These are phyloP conservation scores for Noctua comes DNA, from an alignment of 2,888 invertebrate genomes.

Conservation along the genomic window DNA sequence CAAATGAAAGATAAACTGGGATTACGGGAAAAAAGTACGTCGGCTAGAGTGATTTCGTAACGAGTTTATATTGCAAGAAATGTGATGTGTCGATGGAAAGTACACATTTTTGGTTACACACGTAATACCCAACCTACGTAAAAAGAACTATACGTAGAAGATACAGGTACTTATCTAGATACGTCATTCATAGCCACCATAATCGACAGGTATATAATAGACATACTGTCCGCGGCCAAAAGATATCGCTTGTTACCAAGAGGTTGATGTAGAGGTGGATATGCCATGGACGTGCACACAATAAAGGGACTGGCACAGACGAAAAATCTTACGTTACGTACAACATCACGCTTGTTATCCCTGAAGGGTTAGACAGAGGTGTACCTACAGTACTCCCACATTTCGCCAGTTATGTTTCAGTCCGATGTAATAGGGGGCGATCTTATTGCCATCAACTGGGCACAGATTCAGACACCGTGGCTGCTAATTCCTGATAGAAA, in stretches of 20 bases:
- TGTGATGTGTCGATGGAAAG: slow-evolving; percentile 39
- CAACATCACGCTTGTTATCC: not conserved
- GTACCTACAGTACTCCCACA: not conserved
- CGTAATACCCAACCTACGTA: slow-evolving; percentile 21
- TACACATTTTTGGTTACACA: slow-evolving; percentile 24
- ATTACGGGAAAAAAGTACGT: slow-evolving; percentile 37
- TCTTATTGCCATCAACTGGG: not conserved
- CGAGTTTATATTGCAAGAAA: slow-evolving; percentile 33
- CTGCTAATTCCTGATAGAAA: not conserved
- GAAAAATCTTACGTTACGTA: not conserved
- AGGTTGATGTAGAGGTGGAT: not conserved
- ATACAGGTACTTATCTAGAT: not conserved
- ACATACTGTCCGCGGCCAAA: not conserved
- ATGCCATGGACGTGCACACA: not conserved
- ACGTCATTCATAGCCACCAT: not conserved
- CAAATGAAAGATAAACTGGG: slow-evolving; percentile 27
- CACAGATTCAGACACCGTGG: not conserved
- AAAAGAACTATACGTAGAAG: not conserved
- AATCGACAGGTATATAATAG: not conserved
- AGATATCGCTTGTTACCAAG: not conserved
- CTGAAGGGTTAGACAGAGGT: not conserved
- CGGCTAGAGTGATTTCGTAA: slow-evolving; percentile 27
- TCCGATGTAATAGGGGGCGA: not conserved
- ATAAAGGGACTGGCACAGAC: not conserved
- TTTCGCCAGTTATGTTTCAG: not conserved